Percentiles rank a stretch among this genome's conserved stretches.
Conservation (phyloP, 2,888 invertebrate species). For the Chymomyza fuscimana region DNA sequence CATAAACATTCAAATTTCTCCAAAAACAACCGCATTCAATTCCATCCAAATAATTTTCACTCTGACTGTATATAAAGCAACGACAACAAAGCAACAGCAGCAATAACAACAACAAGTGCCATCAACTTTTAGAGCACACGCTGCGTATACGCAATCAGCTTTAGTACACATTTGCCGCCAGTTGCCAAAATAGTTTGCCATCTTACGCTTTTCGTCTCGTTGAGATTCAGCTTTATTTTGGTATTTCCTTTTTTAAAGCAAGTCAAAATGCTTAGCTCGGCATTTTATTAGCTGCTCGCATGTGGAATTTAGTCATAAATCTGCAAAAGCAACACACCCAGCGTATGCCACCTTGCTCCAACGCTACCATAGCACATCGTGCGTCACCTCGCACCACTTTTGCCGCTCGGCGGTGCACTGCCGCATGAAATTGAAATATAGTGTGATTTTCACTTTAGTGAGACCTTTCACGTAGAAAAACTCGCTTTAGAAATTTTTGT, state of each 20-base stretch:
- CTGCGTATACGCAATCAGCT: slow-evolving; percentile 70
- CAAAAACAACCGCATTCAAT: too few relatives aligned
- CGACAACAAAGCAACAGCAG: background rate
- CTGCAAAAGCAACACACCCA: slow-evolving; percentile 49
- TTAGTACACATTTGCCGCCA: slow-evolving; percentile 58
- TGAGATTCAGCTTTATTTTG: background rate
- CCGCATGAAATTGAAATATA: slow-evolving; percentile 73
- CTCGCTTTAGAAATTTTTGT: background rate
- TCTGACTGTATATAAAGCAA: background rate
- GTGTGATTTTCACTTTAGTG: slow-evolving; percentile 70
- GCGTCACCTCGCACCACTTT: background rate
- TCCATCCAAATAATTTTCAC: too few relatives aligned
- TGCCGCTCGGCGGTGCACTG: slow-evolving; percentile 56
- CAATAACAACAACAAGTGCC: slow-evolving; percentile 42
- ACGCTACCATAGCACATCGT: background rate
- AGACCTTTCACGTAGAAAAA: slow-evolving; percentile 5
- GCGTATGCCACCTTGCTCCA: background rate
- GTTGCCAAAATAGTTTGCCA: slow-evolving; percentile 55
- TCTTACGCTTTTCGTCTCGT: background rate
- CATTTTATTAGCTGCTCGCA: slow-evolving; percentile 70
- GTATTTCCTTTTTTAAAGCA: slow-evolving; percentile 42
- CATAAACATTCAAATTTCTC: too few relatives aligned
- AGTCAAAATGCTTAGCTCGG: slow-evolving; percentile 64
- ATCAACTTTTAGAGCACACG: slow-evolving; percentile 59
- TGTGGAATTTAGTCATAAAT: slow-evolving; percentile 70